Base-by-base conservation (phyloP, 1,140 invertebrate species). In the Drosophila hydei region DNA sequence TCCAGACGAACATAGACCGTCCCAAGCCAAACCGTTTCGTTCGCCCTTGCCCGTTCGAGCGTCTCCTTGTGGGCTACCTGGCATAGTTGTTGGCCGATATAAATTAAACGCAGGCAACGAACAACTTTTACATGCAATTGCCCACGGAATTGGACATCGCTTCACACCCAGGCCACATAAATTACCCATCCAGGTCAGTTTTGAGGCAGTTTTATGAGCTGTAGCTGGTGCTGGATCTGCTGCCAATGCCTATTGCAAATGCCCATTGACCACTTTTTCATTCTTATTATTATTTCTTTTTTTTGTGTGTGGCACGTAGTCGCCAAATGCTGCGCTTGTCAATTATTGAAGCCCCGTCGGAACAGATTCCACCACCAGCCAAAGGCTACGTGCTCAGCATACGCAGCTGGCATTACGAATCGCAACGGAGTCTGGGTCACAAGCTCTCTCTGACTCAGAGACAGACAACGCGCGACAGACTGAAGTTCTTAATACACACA, bases 51-150 rank as follows among this genome's bases (percentile, higher is more conserved):
- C 51, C 27, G 43, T 64, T 23, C 12, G 30, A 9, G 7, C n/a
- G 27, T 75, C 50, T n/a, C n/a, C n/a, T 62, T 75, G 51, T 45
- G 71, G 62, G 27, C 54, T 72, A 72, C 69, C 69, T 72, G 69
- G 47, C 52, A 72, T 30, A 27, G 68, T 64, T 64, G 61, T 67
- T 81, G 79, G 75, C 61, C 75, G 62, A 83, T 69, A 84, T 84
- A 84, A 84, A 84, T 84, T 85, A 84, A 79, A 85, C 72, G 80
- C 79, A 83, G 79, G 80, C 80, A 75, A 63, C 73, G 77, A 60
- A 73, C 79, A 79, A 84, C 80, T 84, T 79, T 84, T 84, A 84
- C 80, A 85, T 84, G 80, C 79, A 85, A 84, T 84, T 84, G 80
- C 77, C 76, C 78, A 72, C 64, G 64, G 70, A 61, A 72, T 72